Evolutionary conservation across 53 echinoderm and acorn worm genomes (phyloP).

Genomic region (Crossaster papposus): DNA sequence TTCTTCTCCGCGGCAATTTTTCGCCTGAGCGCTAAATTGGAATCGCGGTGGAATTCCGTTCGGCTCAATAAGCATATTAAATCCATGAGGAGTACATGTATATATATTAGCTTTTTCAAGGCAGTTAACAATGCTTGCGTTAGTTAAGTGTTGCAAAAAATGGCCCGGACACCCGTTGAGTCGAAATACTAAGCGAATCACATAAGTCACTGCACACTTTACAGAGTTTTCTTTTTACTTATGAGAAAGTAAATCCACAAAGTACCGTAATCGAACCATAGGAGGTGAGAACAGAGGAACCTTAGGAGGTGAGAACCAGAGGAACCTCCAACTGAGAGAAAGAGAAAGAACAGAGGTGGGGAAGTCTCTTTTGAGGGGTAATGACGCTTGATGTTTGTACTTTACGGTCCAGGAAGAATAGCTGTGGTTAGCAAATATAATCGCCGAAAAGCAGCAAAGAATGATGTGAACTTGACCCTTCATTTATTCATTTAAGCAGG

Average conservation of each 20-base stretch:
- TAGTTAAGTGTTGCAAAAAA: conserved; percentile 59
- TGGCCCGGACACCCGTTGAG: conserved; percentile 7
- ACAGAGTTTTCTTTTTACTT: not conserved
- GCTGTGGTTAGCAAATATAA: not conserved
- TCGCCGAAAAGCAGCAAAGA: not conserved
- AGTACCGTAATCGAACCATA: not conserved
- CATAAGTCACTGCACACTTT: conserved; percentile 34
- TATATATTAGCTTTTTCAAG: not conserved
- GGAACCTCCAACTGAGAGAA: conserved; percentile 4
- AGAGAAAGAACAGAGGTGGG: not conserved
- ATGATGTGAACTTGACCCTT: not conserved
- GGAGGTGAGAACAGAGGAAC: conserved; percentile 21
- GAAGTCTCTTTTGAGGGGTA: no score
- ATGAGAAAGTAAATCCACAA: not conserved
- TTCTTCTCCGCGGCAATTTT: not conserved
- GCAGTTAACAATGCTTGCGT: conserved; percentile 14
- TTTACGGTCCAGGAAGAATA: not conserved
- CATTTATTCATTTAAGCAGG: no score
- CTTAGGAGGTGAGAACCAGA: conserved; percentile 28
- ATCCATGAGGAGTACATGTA: conserved; percentile 11
- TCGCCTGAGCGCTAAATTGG: conserved; percentile 24
- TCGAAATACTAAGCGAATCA: not conserved
- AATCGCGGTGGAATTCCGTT: not conserved
- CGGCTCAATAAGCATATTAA: conserved; percentile 4
- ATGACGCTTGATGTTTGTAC: conserved; percentile 3